A percentile compares a stretch with the other conserved stretches of the same genome.
These are phyloP conservation scores for Macrobrachium rosenbergii DNA, from an alignment of 1,140 invertebrate species.

Conservation along the genomic window DNA sequence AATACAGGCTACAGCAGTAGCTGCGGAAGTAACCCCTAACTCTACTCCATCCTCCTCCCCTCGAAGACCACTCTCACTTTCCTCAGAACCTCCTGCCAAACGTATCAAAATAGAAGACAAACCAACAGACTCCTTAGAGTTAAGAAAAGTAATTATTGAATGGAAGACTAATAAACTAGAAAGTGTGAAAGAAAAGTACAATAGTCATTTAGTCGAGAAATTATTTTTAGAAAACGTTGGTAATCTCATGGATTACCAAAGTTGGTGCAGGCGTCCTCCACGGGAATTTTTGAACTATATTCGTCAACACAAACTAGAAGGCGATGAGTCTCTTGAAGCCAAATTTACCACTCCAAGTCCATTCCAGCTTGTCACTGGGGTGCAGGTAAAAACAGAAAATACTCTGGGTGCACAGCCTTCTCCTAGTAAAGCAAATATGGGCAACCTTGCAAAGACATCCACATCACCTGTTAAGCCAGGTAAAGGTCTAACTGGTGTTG, in stretches of 20 bases:
- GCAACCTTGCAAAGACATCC: conserved; percentile 25
- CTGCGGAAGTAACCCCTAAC: conserved; percentile 49
- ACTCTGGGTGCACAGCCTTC: conserved; percentile 40
- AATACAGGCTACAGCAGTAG: conserved; percentile 30
- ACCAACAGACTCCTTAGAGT: conserved; percentile 48
- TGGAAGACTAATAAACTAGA: conserved; percentile 64
- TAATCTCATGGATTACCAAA: conserved; percentile 87
- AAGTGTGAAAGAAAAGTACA: conserved; percentile 72
- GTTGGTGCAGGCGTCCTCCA: conserved; percentile 84
- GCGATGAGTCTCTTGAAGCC: conserved; percentile 76
- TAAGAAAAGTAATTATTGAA: conserved; percentile 58
- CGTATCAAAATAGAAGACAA: conserved; percentile 62
- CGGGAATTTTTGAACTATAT: conserved; percentile 82
- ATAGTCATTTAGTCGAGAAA: conserved; percentile 84
- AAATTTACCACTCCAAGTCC: conserved; percentile 77
- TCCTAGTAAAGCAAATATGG: conserved; percentile 28
- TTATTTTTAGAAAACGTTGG: conserved; percentile 88
- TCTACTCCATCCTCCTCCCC: conserved; percentile 56
- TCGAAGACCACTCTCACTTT: conserved; percentile 55
- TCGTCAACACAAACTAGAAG: conserved; percentile 80
- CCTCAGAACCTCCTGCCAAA: conserved; percentile 53
- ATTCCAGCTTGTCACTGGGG: conserved; percentile 73
- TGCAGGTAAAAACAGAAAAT: conserved; percentile 51
- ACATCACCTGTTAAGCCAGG: conserved; percentile 54
- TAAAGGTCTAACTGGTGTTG: conserved; percentile 39